Percentiles rank a stretch among this genome's conserved stretches.
Evolutionary conservation across 2,888 invertebrate species (phyloP).

Genomic region (Sarcophaga rosellei): DNA sequence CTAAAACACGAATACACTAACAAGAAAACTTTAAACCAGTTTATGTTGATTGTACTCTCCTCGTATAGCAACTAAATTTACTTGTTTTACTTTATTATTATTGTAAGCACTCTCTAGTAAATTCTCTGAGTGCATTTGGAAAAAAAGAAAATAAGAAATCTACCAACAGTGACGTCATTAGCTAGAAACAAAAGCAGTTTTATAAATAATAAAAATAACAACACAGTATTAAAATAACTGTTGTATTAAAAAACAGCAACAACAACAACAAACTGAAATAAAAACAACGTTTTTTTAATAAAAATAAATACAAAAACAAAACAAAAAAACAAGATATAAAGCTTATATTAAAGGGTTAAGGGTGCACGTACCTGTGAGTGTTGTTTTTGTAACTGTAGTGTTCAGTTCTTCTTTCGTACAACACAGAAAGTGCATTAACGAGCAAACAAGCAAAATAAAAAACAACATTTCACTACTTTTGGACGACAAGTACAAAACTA

Average conservation of each 20-base stretch:
- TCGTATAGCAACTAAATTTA: no score
- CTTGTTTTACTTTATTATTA: not conserved
- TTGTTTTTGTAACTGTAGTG: no score
- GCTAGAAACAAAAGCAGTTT: conserved; percentile 2
- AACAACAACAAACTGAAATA: conserved; percentile 12
- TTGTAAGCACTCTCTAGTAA: not conserved
- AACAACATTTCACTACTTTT: conserved; percentile 66
- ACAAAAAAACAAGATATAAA: conserved; percentile 26
- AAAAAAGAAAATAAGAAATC: not conserved
- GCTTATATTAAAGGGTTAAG: conserved; percentile 50
- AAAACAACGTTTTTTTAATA: conserved; percentile 2
- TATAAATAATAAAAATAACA: conserved; percentile 11
- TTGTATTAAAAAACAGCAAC: conserved; percentile 14
- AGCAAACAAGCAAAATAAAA: conserved; percentile 65
- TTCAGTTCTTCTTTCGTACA: no score
- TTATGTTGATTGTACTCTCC: no score
- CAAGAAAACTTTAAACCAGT: no score
- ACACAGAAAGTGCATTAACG: conserved; percentile 78
- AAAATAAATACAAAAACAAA: conserved; percentile 29
- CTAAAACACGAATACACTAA: no score
- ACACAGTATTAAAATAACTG: conserved; percentile 42
- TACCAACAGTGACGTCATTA: conserved; percentile 35
- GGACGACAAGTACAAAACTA: conserved; percentile 53
- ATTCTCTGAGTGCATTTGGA: conserved; percentile 19
- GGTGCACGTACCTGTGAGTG: conserved; percentile 14